Percentiles rank a stretch among this genome's conserved stretches.
phyloP scores from a whole-genome alignment of 2,888 invertebrate species.

The Achlya flavicornis region DNA sequence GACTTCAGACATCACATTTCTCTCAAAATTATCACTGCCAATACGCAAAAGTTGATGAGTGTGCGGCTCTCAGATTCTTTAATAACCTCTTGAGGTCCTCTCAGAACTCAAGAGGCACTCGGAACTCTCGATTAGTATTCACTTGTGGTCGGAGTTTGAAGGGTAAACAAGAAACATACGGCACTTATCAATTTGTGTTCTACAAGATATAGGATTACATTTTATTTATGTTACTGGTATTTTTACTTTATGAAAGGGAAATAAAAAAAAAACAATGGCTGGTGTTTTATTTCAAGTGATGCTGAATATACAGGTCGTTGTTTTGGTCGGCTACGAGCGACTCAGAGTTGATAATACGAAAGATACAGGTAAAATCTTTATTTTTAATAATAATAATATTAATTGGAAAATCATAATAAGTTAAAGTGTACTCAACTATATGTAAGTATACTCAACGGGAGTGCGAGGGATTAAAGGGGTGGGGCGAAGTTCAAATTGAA shows the following conservation, averaged over 20 bases:
- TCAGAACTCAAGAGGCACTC: conserved; percentile 30
- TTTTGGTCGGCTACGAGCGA: too few species aligned
- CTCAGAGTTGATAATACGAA: too few species aligned
- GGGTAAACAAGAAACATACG: conserved; percentile 23
- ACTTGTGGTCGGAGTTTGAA: conserved; percentile 26
- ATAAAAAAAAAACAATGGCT: neutral
- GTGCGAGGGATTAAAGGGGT: too few species aligned
- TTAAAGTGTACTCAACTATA: too few species aligned
- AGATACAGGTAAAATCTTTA: too few species aligned
- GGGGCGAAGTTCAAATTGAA: too few species aligned
- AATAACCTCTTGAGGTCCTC: conserved; percentile 15
- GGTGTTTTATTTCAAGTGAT: too few species aligned
- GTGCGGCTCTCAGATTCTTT: conserved; percentile 9
- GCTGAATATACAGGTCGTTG: too few species aligned
- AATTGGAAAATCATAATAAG: too few species aligned
- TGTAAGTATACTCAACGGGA: too few species aligned
- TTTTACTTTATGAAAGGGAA: neutral
- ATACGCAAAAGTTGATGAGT: conserved; percentile 14
- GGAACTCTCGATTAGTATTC: conserved; percentile 30
- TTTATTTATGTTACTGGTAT: neutral
- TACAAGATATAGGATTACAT: neutral
- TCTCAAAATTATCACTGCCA: neutral
- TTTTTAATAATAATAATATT: too few species aligned
- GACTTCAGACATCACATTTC: neutral
- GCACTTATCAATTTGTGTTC: neutral